Percentiles rank a stretch among this genome's conserved stretches.
Evolutionary conservation across 2,113 vertebrate species (phyloP).

Genomic region (Tursiops truncatus): DNA sequence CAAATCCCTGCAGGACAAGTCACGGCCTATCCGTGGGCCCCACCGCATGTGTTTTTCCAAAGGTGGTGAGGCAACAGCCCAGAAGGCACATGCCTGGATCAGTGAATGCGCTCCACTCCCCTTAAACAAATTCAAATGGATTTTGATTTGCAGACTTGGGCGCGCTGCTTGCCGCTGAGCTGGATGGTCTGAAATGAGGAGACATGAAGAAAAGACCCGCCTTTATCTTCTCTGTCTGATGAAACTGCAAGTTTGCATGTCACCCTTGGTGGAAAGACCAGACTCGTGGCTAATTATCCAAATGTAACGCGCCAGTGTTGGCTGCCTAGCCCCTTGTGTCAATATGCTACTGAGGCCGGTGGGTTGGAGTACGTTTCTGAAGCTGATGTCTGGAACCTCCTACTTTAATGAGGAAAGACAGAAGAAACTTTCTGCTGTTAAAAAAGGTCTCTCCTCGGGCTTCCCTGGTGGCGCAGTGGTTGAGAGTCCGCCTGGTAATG

Average conservation of each 20-base stretch:
- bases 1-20: no score
- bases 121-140: no score
- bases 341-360: not conserved
- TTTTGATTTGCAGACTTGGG: not conserved
- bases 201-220: not conserved
- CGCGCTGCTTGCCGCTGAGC: not conserved
- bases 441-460: not conserved
- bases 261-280: not conserved
- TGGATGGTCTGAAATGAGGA: not conserved
- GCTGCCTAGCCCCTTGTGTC: not conserved
- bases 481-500: no score
- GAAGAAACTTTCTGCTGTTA: not conserved
- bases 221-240: not conserved
- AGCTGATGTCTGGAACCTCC: no score
- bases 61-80: not conserved
- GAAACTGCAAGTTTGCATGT: not conserved
- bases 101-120: not conserved
- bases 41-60: accelerated
- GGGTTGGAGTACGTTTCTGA: no score
- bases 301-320: not conserved
- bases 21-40: accelerated
- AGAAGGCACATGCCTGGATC: not conserved
- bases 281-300: not conserved
- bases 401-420: not conserved
- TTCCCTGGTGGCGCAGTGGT: no score